phyloP scores from a whole-genome alignment of 2,888 invertebrate genomes.

The Polydrusus tereticollis region DNA sequence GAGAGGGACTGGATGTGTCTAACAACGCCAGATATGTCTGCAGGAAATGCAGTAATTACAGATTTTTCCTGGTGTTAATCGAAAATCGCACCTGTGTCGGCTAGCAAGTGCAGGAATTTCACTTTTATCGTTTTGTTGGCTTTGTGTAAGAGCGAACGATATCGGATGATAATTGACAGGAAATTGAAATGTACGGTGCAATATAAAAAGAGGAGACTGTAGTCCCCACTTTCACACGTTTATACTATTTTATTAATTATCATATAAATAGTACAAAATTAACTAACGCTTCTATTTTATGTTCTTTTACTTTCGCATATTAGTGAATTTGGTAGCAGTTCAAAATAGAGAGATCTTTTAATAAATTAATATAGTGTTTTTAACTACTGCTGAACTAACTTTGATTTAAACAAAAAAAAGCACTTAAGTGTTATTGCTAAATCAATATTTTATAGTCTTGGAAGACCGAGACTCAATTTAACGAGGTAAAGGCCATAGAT shows the following conservation, averaged over 20 bases:
- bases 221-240: neutral
- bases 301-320: too few species aligned
- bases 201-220: neutral
- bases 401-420: too few species aligned
- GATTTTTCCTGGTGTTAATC: constrained; percentile 22
- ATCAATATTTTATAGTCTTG: too few species aligned
- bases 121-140: constrained; percentile 32
- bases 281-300: too few species aligned
- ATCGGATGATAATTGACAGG: constrained; percentile 14
- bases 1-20: constrained; percentile 25
- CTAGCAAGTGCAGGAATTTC: constrained; percentile 28
- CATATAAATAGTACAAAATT: too few species aligned
- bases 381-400: too few species aligned
- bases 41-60: constrained; percentile 35
- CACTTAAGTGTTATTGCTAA: too few species aligned
- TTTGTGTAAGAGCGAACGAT: constrained; percentile 2
- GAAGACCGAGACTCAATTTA: too few species aligned
- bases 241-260: neutral
- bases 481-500: too few species aligned
- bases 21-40: constrained; percentile 15
- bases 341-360: too few species aligned
- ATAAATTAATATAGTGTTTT: too few species aligned
- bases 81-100: constrained; percentile 32
- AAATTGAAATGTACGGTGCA: constrained; percentile 1
- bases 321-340: too few species aligned